Conservation (phyloP, 2,888 invertebrate genomes). For the Pseudococcus jackbeardsleyi region DNA sequence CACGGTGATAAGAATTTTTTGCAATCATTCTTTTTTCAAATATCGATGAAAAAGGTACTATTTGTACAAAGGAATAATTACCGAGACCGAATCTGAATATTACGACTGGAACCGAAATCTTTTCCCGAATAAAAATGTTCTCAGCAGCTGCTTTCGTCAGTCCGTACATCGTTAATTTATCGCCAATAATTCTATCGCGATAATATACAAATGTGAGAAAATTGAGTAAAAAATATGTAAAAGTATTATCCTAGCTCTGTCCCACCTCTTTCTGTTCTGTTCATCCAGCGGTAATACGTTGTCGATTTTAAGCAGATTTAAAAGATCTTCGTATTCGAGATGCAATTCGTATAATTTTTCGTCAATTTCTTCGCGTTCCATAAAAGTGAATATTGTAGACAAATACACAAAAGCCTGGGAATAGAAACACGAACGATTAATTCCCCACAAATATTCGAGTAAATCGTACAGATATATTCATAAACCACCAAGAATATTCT, state of each 20-base stretch:
- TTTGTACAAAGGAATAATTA: background rate
- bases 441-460: too few relatives aligned
- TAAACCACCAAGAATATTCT: too few relatives aligned
- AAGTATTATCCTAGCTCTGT: too few relatives aligned
- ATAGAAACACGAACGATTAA: background rate
- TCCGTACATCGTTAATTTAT: constrained; percentile 74
- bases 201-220: too few relatives aligned
- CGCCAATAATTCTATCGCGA: background rate
- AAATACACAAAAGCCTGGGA: background rate
- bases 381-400: background rate
- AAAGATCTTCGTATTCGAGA: constrained; percentile 12
- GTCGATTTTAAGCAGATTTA: constrained; percentile 8
- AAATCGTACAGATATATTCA: too few relatives aligned
- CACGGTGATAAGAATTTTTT: background rate
- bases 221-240: too few relatives aligned
- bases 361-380: background rate
- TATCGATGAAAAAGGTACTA: too few relatives aligned
- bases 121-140: constrained; percentile 78
- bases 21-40: too few relatives aligned
- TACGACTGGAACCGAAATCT: constrained; percentile 81
- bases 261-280: background rate
- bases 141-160: constrained; percentile 93
- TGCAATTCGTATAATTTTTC: constrained; percentile 19
- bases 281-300: background rate
- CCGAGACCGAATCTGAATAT: constrained; percentile 86